Evolutionary conservation across 2,888 invertebrate species (phyloP).

Genomic region (Pterostichus niger): DNA sequence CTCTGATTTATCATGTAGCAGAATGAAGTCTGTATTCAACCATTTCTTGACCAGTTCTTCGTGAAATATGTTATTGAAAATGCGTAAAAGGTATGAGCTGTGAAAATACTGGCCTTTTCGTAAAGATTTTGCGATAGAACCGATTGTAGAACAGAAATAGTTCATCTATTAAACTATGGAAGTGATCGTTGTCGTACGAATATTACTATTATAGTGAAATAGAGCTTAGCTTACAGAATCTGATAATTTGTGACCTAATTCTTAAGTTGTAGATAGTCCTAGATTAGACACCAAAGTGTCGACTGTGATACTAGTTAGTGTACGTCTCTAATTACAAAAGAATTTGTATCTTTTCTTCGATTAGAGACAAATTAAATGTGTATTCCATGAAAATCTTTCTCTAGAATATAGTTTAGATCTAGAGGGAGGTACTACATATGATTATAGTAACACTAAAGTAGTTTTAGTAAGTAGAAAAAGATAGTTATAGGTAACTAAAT

Average conservation of each 20-base stretch:
- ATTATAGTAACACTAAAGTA: slow-evolving; percentile 11
- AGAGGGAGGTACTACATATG: slow-evolving; percentile 25
- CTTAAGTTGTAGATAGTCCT: slow-evolving; percentile 29
- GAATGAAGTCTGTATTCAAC: no score
- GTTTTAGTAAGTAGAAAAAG: slow-evolving; percentile 30
- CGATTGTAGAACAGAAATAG: not conserved
- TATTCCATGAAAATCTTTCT: slow-evolving; percentile 7
- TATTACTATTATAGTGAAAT: slow-evolving; percentile 7
- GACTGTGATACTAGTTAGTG: slow-evolving; percentile 11
- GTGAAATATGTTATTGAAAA: no score
- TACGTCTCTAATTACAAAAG: not conserved
- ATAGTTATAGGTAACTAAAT: slow-evolving; percentile 30
- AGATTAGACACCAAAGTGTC: slow-evolving; percentile 10
- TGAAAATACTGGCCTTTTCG: not conserved
- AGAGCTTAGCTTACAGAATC: slow-evolving; percentile 20
- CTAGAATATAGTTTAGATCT: slow-evolving; percentile 17
- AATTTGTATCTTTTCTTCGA: not conserved
- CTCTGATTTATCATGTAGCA: no score
- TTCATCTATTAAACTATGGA: not conserved
- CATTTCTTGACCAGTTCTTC: no score
- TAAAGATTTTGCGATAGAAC: not conserved
- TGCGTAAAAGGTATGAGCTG: no score
- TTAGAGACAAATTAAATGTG: not conserved
- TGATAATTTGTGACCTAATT: no score
- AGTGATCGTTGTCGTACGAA: slow-evolving; percentile 39